A percentile compares a stretch with the other conserved stretches of the same genome.
phyloP scores from a whole-genome alignment of 2,888 invertebrate genomes.

The Julus scanicus region DNA sequence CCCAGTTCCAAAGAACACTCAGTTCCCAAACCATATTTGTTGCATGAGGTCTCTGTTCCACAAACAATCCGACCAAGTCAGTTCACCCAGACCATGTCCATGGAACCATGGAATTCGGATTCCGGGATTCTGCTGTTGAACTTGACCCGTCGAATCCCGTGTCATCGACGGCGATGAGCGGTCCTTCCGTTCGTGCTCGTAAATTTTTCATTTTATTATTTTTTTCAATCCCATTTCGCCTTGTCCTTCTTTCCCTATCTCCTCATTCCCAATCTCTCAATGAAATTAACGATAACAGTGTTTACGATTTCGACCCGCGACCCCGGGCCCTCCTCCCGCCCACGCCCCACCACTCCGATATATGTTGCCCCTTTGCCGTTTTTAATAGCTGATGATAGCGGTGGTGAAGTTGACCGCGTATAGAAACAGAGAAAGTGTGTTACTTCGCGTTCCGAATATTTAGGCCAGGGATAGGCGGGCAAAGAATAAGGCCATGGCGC shows the following conservation, averaged over 20 bases:
- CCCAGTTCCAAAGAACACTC: too few species aligned
- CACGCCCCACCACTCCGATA: not conserved
- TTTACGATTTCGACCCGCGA: not conserved
- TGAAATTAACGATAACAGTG: not conserved
- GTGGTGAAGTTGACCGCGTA: slow-evolving; percentile 10
- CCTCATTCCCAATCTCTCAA: slow-evolving; percentile 1
- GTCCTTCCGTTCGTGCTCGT: not conserved
- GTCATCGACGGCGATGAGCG: not conserved
- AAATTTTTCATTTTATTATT: too few species aligned
- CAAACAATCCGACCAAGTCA: too few species aligned
- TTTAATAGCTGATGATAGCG: not conserved
- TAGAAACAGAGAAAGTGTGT: slow-evolving; percentile 19
- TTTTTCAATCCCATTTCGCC: not conserved
- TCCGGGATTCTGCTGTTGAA: not conserved
- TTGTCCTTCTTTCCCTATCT: not conserved
- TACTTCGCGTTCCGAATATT: not conserved
- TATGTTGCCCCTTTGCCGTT: slow-evolving; percentile 3
- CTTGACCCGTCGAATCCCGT: not conserved
- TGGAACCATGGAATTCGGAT: too few species aligned
- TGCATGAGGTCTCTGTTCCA: too few species aligned
- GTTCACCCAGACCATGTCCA: too few species aligned
- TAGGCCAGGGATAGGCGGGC: slow-evolving; percentile 42
- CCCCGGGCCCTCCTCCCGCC: not conserved
- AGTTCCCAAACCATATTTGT: too few species aligned
- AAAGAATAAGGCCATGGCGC: slow-evolving; percentile 38